These are phyloP conservation scores for Apis florea DNA, from an alignment of 1,140 invertebrate genomes.

Conservation along the genomic window DNA sequence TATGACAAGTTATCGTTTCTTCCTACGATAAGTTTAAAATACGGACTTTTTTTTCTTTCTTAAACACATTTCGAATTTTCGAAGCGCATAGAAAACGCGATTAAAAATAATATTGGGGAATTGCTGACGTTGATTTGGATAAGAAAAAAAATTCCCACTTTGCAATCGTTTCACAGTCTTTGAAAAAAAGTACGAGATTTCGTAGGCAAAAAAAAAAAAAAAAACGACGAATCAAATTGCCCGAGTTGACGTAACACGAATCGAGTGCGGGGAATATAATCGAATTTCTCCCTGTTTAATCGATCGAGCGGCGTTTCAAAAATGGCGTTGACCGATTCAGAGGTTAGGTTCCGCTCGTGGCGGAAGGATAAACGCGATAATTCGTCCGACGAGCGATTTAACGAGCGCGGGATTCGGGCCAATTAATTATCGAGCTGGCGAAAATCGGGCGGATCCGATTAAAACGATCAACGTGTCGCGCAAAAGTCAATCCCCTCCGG, in stretches of 20 bases:
- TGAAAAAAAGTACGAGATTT: too few species aligned
- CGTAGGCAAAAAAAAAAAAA: too few species aligned
- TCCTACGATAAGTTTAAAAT: too few species aligned
- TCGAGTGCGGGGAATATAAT: background rate
- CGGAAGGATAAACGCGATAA: conserved; percentile 25
- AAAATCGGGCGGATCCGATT: conserved; percentile 31
- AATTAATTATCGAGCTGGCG: conserved; percentile 30
- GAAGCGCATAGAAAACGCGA: too few species aligned
- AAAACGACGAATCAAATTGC: background rate
- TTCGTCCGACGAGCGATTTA: background rate
- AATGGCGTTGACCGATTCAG: background rate
- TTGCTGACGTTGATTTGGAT: too few species aligned
- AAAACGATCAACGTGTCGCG: conserved; percentile 26
- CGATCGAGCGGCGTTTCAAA: background rate
- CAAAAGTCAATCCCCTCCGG: conserved; percentile 15
- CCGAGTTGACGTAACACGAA: background rate
- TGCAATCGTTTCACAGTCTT: too few species aligned
- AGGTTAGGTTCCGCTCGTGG: background rate
- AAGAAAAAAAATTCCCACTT: too few species aligned
- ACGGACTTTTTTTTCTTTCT: too few species aligned
- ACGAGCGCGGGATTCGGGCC: background rate
- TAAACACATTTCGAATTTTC: too few species aligned
- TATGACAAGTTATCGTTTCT: too few species aligned
- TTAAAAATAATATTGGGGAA: too few species aligned
- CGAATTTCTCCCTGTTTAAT: conserved; percentile 3